Evolutionary conservation across 1,140 invertebrate genomes (phyloP), one percentile per base, ranked within the genome.

Genomic region (Hirudo medicinalis): DNA sequence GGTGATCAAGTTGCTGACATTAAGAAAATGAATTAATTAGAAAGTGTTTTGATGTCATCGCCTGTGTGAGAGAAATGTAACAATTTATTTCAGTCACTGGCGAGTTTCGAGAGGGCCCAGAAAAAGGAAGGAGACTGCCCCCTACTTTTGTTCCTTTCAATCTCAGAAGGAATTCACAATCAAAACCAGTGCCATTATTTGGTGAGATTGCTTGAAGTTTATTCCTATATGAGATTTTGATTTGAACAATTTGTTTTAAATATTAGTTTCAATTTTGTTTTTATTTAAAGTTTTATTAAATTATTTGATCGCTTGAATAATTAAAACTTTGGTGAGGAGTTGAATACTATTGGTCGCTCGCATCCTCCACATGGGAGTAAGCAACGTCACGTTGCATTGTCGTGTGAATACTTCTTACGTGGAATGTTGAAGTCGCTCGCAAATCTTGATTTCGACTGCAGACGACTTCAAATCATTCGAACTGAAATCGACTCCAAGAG

Each of bases 81-180:
- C 8, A 11, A 36, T 68, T 9, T n/a, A 17, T 43, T 76, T 15
- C 73, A 87, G 86, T 89, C 87, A 82, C 83, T 92, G 71, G 87
- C 89, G 5, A 87, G 88, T 85, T 74, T 86, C 87, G 81, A 85
- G 76, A 54, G 80, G 67, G 72, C 72, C 25, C 75, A 70, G 29
- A 74, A 74, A 75, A 83, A 75, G 76, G 81, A 69, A 82, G 87
- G 90, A 77, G 88, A 88, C 74, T 87, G 89, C 89, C 89, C n/a
- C 90, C 90, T 55, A 88, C 88, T 60, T 94, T 91, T 90, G 90
- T 93, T 74, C 88, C 91, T 57, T 94, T 95, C 85, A 91, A 91
- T 0, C 87, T 90, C 77, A 88, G 88, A 78, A 86, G 88, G 40
- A 78, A 88, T 55, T 57, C 55, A 25, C 19, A 32, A 29, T 49